A percentile compares a stretch with the other conserved stretches of the same genome.
phyloP scores from a whole-genome alignment of 2,113 vertebrate species.

The Phyllostomus discolor region DNA sequence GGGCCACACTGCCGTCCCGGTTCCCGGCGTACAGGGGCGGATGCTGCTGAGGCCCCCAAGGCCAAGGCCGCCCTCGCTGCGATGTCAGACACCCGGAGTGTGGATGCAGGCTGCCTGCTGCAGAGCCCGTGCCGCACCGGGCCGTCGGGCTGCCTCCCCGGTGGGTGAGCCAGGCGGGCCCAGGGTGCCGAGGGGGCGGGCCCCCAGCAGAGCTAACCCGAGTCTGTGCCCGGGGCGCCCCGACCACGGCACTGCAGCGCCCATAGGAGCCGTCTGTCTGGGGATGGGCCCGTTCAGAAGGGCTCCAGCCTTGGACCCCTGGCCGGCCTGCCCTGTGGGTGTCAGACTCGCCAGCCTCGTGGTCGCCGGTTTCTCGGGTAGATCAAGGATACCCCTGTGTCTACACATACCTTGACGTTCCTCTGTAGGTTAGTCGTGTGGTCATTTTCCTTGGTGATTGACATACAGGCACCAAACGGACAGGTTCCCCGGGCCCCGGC shows the following conservation, averaged over 20 bases:
- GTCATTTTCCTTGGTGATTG: not conserved
- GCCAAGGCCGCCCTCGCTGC: not conserved
- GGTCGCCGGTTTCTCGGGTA: not conserved
- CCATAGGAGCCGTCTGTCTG: rapidly evolving
- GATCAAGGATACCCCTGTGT: not conserved
- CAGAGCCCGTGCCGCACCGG: not conserved
- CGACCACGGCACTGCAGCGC: rapidly evolving
- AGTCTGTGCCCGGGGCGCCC: rapidly evolving
- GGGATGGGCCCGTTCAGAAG: not conserved
- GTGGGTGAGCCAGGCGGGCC: rapidly evolving
- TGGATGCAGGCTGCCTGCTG: not conserved
- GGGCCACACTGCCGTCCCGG: rapidly evolving
- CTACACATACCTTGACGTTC: not conserved
- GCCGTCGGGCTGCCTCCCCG: not conserved
- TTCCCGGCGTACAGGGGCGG: not conserved
- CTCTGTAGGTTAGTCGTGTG: not conserved
- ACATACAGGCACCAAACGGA: not conserved
- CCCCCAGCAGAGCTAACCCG: not conserved
- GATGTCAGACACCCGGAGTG: rapidly evolving
- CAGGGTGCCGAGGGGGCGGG: not conserved
- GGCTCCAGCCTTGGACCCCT: rapidly evolving
- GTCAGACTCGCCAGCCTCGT: not conserved
- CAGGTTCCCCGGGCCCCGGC: not conserved
- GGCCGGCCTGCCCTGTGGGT: rapidly evolving
- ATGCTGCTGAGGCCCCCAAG: not conserved